These are phyloP conservation scores for Flexamia atlantica DNA, from an alignment of 2,888 invertebrate genomes.

Conservation along the genomic window DNA sequence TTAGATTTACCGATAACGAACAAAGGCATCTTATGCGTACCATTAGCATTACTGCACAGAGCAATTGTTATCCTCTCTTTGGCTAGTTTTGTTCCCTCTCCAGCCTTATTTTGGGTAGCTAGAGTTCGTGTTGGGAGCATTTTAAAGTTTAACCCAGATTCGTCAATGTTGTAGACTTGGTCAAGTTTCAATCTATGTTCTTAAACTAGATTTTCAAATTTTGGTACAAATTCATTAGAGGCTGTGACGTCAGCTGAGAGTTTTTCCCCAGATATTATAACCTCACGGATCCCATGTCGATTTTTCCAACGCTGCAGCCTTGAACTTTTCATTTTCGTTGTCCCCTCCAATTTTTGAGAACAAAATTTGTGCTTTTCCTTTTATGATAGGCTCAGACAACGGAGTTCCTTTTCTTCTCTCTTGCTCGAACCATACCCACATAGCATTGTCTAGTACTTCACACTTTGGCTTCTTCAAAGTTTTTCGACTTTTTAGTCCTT, in stretches of 20 bases:
- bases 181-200: conserved; percentile 54
- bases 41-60: conserved; percentile 55
- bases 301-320: conserved; percentile 66
- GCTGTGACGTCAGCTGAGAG: conserved; percentile 63
- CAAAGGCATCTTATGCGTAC: conserved; percentile 59
- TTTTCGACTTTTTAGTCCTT: too few species aligned
- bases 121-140: conserved; percentile 69
- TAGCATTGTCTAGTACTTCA: conserved; percentile 63
- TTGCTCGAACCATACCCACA: conserved; percentile 66
- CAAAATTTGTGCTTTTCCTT: conserved; percentile 65
- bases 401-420: conserved; percentile 65
- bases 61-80: conserved; percentile 68
- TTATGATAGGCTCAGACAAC: conserved; percentile 64
- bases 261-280: conserved; percentile 65
- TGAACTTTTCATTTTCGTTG: conserved; percentile 55
- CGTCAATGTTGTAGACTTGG: conserved; percentile 69
- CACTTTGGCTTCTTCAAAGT: conserved; percentile 61
- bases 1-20: conserved; percentile 60
- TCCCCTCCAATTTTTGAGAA: conserved; percentile 63
- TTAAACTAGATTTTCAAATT: conserved; percentile 58
- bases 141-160: conserved; percentile 70
- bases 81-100: conserved; percentile 67
- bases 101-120: conserved; percentile 67
- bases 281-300: conserved; percentile 63
- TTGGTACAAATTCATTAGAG: conserved; percentile 59